Evolutionary conservation across 2,888 invertebrate genomes (phyloP), one percentile per base, ranked within the genome.

Genomic region (Ichneumon xanthorius): DNA sequence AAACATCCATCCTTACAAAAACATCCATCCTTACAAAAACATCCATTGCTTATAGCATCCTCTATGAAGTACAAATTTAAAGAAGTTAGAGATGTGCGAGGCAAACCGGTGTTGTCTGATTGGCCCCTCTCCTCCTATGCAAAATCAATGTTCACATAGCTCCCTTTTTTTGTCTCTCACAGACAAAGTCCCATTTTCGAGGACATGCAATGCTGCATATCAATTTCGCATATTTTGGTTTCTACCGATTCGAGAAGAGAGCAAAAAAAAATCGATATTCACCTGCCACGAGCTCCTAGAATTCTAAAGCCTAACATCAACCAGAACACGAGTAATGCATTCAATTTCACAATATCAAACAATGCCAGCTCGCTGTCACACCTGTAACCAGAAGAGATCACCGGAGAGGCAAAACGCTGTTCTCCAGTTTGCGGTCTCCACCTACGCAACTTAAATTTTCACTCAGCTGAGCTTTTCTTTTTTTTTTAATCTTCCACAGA

Each of bases 281-380:
- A 16, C 61, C 61, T 16, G 61, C 11, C 61, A 16, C 61, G n/a
- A 33, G 33, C 33, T 63, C 6, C 14, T 16, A 63, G 16, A 63
- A 30, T 63, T 22, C 61, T 7, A 19, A 67, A 40, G 19, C 7
- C 2, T 6, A 22, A 67, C 65, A 55, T 67, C 37, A 26, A 22
- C 37, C 50, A 76, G 37, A 76, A 67, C 9, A 14, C 65, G 9
- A 19, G 63, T 14, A 26, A 19, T 63, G 4, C 6, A 63, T 75
- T 6, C 6, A 50, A 65, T 50, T 37, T 33, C 16, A 48, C 14
- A 65, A 19, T 33, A 22, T 22, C 11, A 22, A 53, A 11, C 22
- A 53, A 67, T 61, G 61, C 22, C 61, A n/a, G 11, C 55, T 4
- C 14, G 37, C 48, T 53, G 76, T 76, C 67, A 37, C 76, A 76